phyloP scores from a whole-genome alignment of 2,113 vertebrate genomes.

The Ceyx melanurus region DNA sequence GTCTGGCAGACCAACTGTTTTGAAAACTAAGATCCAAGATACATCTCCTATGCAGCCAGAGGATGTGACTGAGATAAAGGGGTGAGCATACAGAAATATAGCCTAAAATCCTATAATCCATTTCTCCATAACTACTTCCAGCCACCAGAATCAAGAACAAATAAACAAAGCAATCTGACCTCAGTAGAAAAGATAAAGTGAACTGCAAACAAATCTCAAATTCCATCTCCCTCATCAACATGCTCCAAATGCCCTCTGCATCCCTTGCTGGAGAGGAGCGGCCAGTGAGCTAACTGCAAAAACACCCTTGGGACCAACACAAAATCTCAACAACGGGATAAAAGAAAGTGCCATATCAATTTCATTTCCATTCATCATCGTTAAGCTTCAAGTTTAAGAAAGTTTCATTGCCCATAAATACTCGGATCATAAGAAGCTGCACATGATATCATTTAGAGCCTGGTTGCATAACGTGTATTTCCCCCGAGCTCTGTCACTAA shows the following conservation, averaged over 20 bases:
- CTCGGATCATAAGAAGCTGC: slow-evolving; percentile 63
- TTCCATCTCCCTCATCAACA: slow-evolving; percentile 16
- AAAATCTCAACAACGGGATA: not conserved
- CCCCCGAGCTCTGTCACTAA: slow-evolving; percentile 67
- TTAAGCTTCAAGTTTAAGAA: not conserved
- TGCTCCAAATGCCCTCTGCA: slow-evolving; percentile 11
- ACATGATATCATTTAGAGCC: slow-evolving; percentile 58
- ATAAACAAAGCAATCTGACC: slow-evolving; percentile 48
- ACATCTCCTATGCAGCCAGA: not conserved
- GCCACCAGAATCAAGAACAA: not conserved
- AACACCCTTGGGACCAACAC: not conserved
- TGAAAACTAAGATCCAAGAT: not conserved
- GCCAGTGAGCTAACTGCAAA: not conserved
- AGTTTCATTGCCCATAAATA: slow-evolving; percentile 61
- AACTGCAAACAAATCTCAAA: slow-evolving; percentile 42
- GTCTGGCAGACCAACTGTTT: not conserved
- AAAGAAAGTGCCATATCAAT: slow-evolving; percentile 47
- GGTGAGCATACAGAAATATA: not conserved
- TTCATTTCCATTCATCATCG: slow-evolving; percentile 28
- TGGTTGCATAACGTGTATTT: slow-evolving; percentile 2
- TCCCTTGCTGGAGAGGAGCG: rapidly evolving
- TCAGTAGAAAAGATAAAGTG: slow-evolving; percentile 8
- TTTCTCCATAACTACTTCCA: slow-evolving; percentile 36
- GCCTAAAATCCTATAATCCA: not conserved
- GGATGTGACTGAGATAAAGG: not conserved